These are phyloP conservation scores for Dendroctonus ponderosae DNA, from an alignment of 1,140 invertebrate species.

Conservation along the genomic window DNA sequence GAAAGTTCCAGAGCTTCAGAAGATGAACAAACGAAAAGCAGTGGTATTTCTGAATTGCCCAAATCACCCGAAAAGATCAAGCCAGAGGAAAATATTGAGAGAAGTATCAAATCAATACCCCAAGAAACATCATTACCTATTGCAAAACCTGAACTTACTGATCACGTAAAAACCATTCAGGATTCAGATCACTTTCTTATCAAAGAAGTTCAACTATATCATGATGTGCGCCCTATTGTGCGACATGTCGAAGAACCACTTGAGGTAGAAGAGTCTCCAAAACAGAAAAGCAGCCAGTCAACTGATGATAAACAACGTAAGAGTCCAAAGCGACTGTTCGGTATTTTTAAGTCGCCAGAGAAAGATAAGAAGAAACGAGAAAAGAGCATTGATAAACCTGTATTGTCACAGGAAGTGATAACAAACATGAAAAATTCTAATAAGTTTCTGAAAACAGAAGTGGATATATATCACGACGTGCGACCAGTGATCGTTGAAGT, in stretches of 20 bases:
- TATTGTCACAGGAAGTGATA: conserved; percentile 9
- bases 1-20: conserved; percentile 14
- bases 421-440: conserved; percentile 19
- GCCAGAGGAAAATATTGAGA: conserved; percentile 13
- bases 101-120: background rate
- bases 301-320: background rate
- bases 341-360: conserved; percentile 16
- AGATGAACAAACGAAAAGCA: conserved; percentile 2
- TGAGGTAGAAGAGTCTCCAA: background rate
- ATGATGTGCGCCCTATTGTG: conserved; percentile 35
- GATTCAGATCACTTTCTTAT: conserved; percentile 34
- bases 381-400: conserved; percentile 13
- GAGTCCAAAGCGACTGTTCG: conserved; percentile 18
- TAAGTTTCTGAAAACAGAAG: conserved; percentile 23
- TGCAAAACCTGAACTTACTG: conserved; percentile 13
- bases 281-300: background rate
- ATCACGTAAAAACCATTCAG: conserved; percentile 29
- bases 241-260: background rate
- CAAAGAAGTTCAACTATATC: conserved; percentile 36
- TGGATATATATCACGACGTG: conserved; percentile 31
- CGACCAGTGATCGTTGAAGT: conserved; percentile 11
- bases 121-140: background rate
- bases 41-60: background rate
- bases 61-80: background rate
- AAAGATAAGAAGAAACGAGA: conserved; percentile 20